Evolutionary conservation across 2,888 invertebrate genomes (phyloP), one percentile per base, ranked within the genome.

Genomic region (Cephus spinipes): DNA sequence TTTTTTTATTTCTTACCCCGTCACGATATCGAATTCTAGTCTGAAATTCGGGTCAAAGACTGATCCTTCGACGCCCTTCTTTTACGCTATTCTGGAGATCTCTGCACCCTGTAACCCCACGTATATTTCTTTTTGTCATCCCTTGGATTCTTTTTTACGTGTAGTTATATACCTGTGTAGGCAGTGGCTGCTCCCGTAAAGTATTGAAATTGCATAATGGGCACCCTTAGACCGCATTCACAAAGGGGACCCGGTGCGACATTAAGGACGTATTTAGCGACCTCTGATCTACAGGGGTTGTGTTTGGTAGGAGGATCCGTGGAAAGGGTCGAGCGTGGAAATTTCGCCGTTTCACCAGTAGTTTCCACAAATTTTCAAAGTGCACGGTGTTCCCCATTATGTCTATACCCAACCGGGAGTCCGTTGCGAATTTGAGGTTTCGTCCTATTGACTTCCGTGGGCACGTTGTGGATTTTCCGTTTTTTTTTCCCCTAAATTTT

Each of bases 201-300:
- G 71, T 15, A 33, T 36, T 74, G n/a, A 33, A 36, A 74, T 74
- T 36, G 74, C 74, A 36, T 74, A 74, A 74, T 33, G 35, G 74
- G 71, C 32, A 9, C 34, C 55, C 68, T 34, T 68, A 34, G 77
- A 79, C 80, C 79, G 77, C 75, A 77, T 68, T 69, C 68, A 75
- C 75, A 79, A 73, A 75, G 55, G 74, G 71, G n/a, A 79, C 75
- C 79, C 77, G 75, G 75, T 76, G 80, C 80, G 83, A 82, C 83
- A 86, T 90, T 89, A 89, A 87, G 84, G 82, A 84, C 81, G 86
- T 87, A 87, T 90, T 89, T 89, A 89, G 87, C 86, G 80, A 84
- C 79, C 81, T 86, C 86, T 83, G 83, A 76, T 55, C 55, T 23
- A 55, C 55, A 55, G 55, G 55, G 55, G 55, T 55, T 55, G 55